A percentile compares a stretch with the other conserved stretches of the same genome.
These are phyloP conservation scores for Melanotaenia pygmaea DNA, from an alignment of 2,797 vertebrate genomes.

Conservation along the genomic window DNA sequence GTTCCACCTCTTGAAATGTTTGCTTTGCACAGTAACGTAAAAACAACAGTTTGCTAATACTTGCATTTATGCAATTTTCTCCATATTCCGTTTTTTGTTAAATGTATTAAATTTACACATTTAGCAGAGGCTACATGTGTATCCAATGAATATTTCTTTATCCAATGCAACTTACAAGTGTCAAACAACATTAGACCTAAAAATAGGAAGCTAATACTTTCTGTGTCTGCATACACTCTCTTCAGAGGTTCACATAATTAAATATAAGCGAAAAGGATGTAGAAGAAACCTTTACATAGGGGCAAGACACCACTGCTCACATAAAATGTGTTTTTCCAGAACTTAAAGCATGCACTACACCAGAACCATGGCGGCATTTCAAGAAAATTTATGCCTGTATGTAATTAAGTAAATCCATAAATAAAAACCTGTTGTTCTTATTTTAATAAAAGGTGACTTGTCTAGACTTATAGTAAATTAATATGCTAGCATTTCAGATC, in stretches of 20 bases:
- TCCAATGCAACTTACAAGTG: too few species aligned
- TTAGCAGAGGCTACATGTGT: too few species aligned
- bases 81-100: too few species aligned
- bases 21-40: background rate
- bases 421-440: background rate
- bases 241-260: background rate
- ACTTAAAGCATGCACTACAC: background rate
- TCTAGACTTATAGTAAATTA: background rate
- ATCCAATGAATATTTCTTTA: too few species aligned
- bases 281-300: background rate
- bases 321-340: background rate
- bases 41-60: background rate
- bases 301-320: background rate
- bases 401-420: too few species aligned
- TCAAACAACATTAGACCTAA: background rate
- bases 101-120: too few species aligned
- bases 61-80: background rate
- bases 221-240: background rate
- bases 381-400: too few species aligned
- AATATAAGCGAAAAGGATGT: background rate
- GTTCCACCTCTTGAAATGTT: background rate
- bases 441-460: background rate
- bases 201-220: background rate
- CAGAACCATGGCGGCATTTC: background rate
- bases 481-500: too few species aligned